phyloP scores from a whole-genome alignment of 2,797 vertebrate species.

The Halcyon badia region DNA sequence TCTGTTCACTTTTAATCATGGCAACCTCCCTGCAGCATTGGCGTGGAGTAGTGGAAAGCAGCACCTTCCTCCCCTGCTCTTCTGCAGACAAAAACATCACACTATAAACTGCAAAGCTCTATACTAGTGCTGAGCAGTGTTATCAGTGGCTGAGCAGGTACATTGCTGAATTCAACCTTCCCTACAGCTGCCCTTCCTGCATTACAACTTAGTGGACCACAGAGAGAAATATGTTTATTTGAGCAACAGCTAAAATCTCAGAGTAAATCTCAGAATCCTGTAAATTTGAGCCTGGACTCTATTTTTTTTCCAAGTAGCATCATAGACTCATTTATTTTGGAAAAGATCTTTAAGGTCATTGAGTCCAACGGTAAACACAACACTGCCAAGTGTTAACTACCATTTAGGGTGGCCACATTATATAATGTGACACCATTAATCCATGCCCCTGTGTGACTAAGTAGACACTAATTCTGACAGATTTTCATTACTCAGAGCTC shows the following conservation, averaged over 20 bases:
- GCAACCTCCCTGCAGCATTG: background rate
- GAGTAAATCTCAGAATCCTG: background rate
- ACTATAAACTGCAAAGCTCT: background rate
- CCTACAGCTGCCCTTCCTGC: background rate
- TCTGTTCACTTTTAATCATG: background rate
- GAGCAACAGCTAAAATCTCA: background rate
- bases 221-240: background rate
- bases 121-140: background rate
- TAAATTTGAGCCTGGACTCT: background rate
- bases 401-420: too few species aligned
- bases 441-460: too few species aligned
- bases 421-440: too few species aligned
- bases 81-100: background rate
- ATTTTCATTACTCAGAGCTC: background rate
- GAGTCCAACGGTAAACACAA: too few species aligned
- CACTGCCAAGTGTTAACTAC: too few species aligned
- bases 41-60: background rate
- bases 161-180: background rate
- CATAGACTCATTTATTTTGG: background rate
- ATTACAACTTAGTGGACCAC: background rate
- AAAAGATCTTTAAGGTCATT: background rate
- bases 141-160: background rate
- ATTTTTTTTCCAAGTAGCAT: background rate
- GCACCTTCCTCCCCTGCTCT: background rate
- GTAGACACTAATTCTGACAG: background rate